These are phyloP conservation scores for Stratiomys singularior DNA, from an alignment of 2,888 invertebrate genomes.

Conservation along the genomic window DNA sequence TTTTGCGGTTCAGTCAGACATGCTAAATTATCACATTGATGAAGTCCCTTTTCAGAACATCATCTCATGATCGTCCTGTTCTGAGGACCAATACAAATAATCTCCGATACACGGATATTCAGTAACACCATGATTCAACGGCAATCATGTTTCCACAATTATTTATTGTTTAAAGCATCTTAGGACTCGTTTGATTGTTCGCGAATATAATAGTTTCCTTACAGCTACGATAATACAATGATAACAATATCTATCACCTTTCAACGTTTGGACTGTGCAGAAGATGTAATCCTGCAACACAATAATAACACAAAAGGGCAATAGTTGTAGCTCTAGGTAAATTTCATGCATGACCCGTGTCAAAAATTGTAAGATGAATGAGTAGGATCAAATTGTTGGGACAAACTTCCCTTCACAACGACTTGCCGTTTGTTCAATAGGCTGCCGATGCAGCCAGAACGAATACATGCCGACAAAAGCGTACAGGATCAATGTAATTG, in stretches of 20 bases:
- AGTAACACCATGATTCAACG: no score
- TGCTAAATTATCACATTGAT: background rate
- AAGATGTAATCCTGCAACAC: background rate
- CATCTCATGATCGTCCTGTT: no score
- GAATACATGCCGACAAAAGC: background rate
- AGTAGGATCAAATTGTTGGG: background rate
- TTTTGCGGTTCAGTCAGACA: constrained; percentile 7
- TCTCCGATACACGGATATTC: no score
- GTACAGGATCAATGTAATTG: background rate
- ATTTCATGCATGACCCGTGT: constrained; percentile 25
- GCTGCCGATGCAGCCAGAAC: background rate
- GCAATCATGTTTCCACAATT: constrained; percentile 1
- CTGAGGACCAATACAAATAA: no score
- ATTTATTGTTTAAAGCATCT: background rate
- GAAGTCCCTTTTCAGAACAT: no score
- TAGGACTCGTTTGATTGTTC: background rate
- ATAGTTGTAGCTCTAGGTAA: background rate
- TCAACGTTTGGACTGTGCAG: background rate
- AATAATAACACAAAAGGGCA: background rate
- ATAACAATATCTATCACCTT: background rate
- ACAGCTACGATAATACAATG: background rate
- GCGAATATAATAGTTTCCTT: background rate
- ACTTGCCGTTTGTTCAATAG: background rate
- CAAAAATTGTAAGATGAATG: background rate
- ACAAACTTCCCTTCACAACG: background rate